Conservation (phyloP, 2,797 vertebrate species). For the Megalops cyprinoides region DNA sequence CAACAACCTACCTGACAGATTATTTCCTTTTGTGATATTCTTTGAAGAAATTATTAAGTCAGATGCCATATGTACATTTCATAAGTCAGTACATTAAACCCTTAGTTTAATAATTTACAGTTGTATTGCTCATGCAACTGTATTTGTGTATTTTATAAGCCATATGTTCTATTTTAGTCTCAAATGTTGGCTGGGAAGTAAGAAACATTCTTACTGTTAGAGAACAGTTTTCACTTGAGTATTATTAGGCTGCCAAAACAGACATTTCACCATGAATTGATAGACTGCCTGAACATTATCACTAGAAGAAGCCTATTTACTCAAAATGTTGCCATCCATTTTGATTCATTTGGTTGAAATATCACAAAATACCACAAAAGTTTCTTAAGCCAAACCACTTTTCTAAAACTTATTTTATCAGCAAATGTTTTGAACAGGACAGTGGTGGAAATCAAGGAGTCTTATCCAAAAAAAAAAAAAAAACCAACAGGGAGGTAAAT, state of each 20-base stretch:
- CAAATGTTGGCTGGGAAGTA: not conserved
- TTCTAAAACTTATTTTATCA: not conserved
- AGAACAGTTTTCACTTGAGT: not conserved
- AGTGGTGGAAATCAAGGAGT: not conserved
- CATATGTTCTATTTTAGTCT: not conserved
- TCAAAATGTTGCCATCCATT: too few relatives aligned
- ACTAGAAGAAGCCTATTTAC: too few relatives aligned
- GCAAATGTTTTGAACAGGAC: not conserved
- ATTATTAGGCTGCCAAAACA: not conserved
- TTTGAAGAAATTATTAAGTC: not conserved
- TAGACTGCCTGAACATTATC: too few relatives aligned
- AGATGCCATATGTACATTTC: not conserved
- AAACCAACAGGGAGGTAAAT: too few relatives aligned
- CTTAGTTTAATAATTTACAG: not conserved
- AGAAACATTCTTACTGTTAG: not conserved
- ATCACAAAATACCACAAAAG: not conserved
- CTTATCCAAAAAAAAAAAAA: too few relatives aligned
- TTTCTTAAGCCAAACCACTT: not conserved
- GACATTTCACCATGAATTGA: too few relatives aligned
- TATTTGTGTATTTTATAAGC: not conserved
- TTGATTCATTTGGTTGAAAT: not conserved
- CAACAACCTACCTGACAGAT: not conserved
- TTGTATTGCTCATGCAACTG: not conserved
- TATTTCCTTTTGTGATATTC: not conserved
- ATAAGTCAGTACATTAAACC: not conserved